These are phyloP conservation scores for Oncorhynchus keta DNA, from an alignment of 2,113 vertebrate species.

Conservation along the genomic window DNA sequence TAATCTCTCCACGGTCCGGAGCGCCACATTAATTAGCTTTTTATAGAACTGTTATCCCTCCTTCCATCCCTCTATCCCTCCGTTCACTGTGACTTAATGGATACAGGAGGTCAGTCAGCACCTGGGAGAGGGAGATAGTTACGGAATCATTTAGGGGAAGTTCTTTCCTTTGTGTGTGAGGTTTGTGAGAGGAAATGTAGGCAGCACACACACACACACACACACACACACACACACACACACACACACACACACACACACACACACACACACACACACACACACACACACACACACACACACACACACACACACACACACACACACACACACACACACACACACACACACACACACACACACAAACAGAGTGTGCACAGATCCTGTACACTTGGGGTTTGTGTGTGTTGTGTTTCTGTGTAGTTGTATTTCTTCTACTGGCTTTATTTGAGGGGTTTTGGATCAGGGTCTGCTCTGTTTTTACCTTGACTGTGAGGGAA, in stretches of 20 bases:
- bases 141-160: not conserved
- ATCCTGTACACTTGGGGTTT: not conserved
- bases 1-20: not conserved
- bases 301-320: no score
- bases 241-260: no score
- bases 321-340: slow-evolving; percentile 4
- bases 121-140: not conserved
- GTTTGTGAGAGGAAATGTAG: not conserved
- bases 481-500: not conserved
- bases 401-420: not conserved
- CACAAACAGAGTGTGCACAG: not conserved
- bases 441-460: not conserved
- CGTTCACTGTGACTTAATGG: no score
- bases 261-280: no score
- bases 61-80: not conserved
- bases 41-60: not conserved
- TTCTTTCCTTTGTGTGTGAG: not conserved
- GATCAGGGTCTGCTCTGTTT: not conserved
- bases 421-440: no score
- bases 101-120: not conserved
- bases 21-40: not conserved
- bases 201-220: not conserved
- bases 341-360: not conserved
- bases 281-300: no score
- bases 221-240: no score